Base-by-base conservation (phyloP, 2,888 invertebrate species). In the Horisme vitalbata region DNA sequence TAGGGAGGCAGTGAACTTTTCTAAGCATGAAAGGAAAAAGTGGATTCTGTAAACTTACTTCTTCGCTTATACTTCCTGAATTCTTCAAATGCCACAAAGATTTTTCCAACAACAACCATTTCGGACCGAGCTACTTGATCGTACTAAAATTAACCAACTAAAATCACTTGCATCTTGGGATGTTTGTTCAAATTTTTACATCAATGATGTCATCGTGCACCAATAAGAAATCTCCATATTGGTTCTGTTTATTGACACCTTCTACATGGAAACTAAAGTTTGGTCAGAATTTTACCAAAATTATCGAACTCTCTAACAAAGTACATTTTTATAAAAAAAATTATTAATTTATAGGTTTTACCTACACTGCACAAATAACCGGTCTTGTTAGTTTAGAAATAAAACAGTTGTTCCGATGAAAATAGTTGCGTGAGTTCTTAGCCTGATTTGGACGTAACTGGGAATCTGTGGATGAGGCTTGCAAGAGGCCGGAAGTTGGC, bases 191-290 rank as follows among this genome's bases (percentile, higher is more conserved):
- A 46, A 52, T 54, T 57, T 63, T 75, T 72, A 65, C 61, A 59
- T 63, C 41, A 35, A 58, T 80, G 81, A 81, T 71, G 75, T 82
- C 79, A 57, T 58, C 52, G 33, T 57, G 57, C 55, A 53, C 59
- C 63, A 65, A 61, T 61, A 50, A 59, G n/a, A n/a, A 61, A 56
- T 33, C 48, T 52, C 51, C 44, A 61, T 60, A 12, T 32, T 32
- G 11, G 39, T 3, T 41, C 28, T 62, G 57, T 64, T 50, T 48
- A 30, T n/a, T 48, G 43, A 44, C 41, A 56, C 58, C 47, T 59
- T 43, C 49, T 45, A 36, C 9, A 11, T 43, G 54, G 51, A 54
- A 54, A 41, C 43, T 39, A 35, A 9, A 9, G 13, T 34, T 10
- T 32, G 21, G 2, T 18, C 7, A 7, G 12, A 24, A 31, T 41